Evolutionary conservation across 2,888 invertebrate genomes (phyloP).

Genomic region (Tetragonisca angustula): DNA sequence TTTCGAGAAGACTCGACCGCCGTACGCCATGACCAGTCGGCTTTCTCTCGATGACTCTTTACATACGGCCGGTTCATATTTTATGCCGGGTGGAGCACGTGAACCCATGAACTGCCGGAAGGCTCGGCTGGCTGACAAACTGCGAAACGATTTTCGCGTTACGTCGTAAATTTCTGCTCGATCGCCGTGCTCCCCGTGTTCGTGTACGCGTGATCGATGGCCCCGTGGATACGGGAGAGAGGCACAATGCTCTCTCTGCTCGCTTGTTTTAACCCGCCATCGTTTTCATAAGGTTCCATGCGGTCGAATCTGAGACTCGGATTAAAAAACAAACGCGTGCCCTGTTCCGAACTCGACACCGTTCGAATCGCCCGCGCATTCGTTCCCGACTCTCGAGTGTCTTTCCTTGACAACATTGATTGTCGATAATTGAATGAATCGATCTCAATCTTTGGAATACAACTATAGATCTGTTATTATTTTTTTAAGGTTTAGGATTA

Average conservation of each 20-base stretch:
- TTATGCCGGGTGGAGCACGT: conserved; percentile 63
- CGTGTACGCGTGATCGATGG: conserved; percentile 66
- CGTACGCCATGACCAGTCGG: background rate
- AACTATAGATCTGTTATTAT: no score
- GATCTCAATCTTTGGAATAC: no score
- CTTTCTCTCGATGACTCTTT: conserved; percentile 66
- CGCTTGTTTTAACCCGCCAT: conserved; percentile 55
- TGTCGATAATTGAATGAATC: no score
- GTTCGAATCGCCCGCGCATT: background rate
- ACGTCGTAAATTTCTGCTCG: conserved; percentile 70
- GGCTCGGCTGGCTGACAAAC: conserved; percentile 75
- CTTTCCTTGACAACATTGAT: no score
- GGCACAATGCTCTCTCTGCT: conserved; percentile 27
- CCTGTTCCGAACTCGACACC: background rate
- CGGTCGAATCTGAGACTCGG: conserved; percentile 53
- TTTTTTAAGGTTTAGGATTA: no score
- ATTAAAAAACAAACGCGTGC: conserved; percentile 59
- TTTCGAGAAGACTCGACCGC: no score
- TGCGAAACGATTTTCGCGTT: conserved; percentile 77
- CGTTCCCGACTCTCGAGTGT: no score
- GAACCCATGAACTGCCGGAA: conserved; percentile 69
- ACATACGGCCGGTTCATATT: conserved; percentile 71
- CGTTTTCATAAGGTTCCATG: conserved; percentile 60
- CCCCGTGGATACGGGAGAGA: conserved; percentile 44
- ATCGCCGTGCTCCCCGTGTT: conserved; percentile 61